These are phyloP conservation scores for Phaetusa simplex DNA, from an alignment of 2,113 vertebrate genomes.

Conservation along the genomic window DNA sequence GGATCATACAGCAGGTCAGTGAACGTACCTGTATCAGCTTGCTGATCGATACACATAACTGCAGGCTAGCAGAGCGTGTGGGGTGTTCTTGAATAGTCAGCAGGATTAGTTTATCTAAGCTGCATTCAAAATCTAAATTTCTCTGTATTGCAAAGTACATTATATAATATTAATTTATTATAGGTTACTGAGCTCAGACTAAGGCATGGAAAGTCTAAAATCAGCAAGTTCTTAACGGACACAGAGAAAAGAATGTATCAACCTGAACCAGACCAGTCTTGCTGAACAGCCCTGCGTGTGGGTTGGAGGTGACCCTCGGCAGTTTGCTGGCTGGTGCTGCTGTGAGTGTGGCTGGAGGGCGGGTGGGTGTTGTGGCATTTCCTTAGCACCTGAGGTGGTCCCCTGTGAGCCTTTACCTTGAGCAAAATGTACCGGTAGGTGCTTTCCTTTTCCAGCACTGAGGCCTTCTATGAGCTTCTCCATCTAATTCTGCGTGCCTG, in stretches of 20 bases:
- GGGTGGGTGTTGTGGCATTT: rapidly evolving
- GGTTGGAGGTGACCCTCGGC: neutral
- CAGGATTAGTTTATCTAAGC: neutral
- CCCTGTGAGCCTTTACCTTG: neutral
- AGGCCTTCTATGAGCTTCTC: neutral
- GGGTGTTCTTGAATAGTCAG: neutral
- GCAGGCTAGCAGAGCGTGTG: neutral
- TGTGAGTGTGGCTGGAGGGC: neutral
- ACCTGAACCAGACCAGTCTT: neutral
- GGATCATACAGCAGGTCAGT: neutral
- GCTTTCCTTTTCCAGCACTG: neutral
- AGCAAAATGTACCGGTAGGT: neutral
- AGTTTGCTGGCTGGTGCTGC: neutral
- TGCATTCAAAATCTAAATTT: neutral
- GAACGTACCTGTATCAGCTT: neutral
- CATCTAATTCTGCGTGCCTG: neutral
- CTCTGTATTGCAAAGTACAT: neutral
- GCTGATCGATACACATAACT: neutral
- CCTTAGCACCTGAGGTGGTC: rapidly evolving
- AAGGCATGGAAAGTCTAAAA: neutral
- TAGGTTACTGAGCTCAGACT: neutral
- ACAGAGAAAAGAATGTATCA: neutral
- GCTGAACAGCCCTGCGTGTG: rapidly evolving
- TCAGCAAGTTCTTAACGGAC: neutral
- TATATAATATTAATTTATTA: neutral